phyloP scores from a whole-genome alignment of 2,113 vertebrate genomes.

The Lepus europaeus region DNA sequence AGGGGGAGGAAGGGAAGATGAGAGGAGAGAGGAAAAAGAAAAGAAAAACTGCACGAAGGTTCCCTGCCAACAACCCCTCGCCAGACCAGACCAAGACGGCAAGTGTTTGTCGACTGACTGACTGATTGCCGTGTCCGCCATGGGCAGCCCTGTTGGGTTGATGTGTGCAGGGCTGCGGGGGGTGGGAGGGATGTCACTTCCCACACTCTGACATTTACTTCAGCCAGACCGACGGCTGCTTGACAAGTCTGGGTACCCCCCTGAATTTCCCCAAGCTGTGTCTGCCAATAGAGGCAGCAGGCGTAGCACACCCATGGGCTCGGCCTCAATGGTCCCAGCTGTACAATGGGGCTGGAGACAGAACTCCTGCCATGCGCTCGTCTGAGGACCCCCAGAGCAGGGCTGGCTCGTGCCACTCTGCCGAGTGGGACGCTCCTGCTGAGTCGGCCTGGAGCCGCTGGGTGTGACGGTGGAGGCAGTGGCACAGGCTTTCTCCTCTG shows the following conservation, averaged over 20 bases:
- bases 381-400: too few species aligned
- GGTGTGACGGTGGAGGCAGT: too few species aligned
- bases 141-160: too few species aligned
- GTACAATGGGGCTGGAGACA: neutral
- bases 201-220: conserved; percentile 73
- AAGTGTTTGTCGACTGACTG: neutral
- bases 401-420: neutral
- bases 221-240: conserved; percentile 15
- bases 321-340: neutral
- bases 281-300: neutral
- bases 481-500: neutral
- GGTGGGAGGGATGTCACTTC: neutral
- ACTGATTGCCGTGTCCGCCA: rapidly evolving
- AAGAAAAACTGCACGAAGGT: neutral
- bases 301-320: neutral
- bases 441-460: neutral
- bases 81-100: neutral
- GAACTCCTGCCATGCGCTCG: too few species aligned
- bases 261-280: conserved; percentile 52
- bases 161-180: neutral
- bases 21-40: neutral
- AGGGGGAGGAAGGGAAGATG: too few species aligned
- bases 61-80: neutral
- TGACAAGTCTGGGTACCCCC: conserved; percentile 52
- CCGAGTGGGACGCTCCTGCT: neutral